Base-by-base conservation (phyloP, 1,140 invertebrate genomes). In the Brachionus rubens region DNA sequence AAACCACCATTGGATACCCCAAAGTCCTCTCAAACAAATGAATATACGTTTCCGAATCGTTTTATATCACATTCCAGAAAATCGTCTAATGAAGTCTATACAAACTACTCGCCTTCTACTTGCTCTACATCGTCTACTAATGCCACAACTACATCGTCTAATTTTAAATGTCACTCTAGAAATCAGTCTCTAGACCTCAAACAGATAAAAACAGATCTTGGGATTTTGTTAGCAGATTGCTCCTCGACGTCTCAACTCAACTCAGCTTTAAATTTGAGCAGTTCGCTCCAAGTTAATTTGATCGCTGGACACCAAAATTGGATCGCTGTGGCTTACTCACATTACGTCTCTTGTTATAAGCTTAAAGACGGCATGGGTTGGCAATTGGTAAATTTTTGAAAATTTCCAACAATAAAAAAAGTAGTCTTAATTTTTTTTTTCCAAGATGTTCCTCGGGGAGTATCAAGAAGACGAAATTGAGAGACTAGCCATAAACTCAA, bases 251-350 rank as follows among this genome's bases (percentile, higher is more conserved):
- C 30, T 3, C 12, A 75, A 12, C 16, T 41, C 16, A 16, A 24
- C 10, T 19, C 2, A 12, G 43, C 24, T 36, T 54, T 2, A n/a
- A 14, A 36, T 40, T 16, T 21, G 0, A 65, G 43, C 43, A 24
- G 3, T 46, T 19, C 24, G 21, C n/a, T 65, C 3, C 59, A 65
- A 46, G 93, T 95, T 46, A 91, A 93, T 83, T 93, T 97, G 78
- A 92, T 98, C 76, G 92, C 93, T 84, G 94, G 94, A 14, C 94
- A 98, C 87, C 93, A 97, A 82, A 97, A 97, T 83, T 97, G 93
- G 92, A 94, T 98, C 78, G 93, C 91, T 75, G 93, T 96, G 33
- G 94, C 93, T 10, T 98, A 96, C 84, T 90, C 92, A 54, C 93
- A 98, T 86, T 56, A 56, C 28, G 50, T 41, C 50, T 76, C 21